Conservation (phyloP, 2,888 invertebrate genomes). For the Steinernema hermaphroditum region DNA sequence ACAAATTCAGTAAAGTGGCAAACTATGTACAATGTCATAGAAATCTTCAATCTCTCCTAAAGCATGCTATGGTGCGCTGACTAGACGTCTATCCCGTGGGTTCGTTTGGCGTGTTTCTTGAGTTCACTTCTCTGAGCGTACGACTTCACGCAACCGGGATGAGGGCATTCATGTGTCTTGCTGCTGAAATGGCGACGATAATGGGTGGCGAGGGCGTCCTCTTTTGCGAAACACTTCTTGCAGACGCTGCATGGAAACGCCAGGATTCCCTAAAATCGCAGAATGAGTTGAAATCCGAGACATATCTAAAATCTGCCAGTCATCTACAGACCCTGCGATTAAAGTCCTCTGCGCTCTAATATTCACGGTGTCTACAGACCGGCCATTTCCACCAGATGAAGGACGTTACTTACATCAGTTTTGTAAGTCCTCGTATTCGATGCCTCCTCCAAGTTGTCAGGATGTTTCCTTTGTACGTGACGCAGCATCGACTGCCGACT, state of each 20-base stretch:
- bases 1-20: no score
- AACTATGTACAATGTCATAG: no score
- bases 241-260: neutral
- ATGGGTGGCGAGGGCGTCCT: neutral
- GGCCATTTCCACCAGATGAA: no score
- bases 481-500: slow-evolving; percentile 14
- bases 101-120: neutral
- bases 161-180: neutral
- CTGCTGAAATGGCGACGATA: neutral
- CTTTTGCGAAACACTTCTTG: neutral
- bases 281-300: no score
- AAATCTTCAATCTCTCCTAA: no score
- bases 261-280: neutral
- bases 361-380: no score
- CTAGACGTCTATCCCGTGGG: neutral
- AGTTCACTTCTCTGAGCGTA: neutral
- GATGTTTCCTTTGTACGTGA: neutral
- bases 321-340: no score
- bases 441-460: neutral
- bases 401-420: neutral
- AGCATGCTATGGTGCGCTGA: no score
- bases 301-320: no score
- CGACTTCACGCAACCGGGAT: neutral
- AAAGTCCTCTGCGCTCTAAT: no score
- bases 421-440: neutral